Conservation (phyloP, 2,113 vertebrate genomes). For the Dolichallabes microphthalmus region DNA sequence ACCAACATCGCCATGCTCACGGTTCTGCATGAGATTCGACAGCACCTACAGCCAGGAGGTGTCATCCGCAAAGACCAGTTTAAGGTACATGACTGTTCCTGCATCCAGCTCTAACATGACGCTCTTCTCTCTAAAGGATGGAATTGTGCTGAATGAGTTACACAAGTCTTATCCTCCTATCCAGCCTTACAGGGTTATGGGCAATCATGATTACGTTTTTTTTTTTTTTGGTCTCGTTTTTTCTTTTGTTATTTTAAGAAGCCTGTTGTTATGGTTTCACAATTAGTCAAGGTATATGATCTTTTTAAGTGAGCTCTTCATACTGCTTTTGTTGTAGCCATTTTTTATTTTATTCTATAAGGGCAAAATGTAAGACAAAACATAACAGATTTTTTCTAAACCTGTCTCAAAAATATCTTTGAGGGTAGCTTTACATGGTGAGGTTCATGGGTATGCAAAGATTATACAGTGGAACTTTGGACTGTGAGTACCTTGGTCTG, state of each 20-base stretch:
- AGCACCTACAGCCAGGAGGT: slow-evolving; percentile 87
- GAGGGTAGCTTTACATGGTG: neutral
- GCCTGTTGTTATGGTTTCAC: neutral
- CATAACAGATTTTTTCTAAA: neutral
- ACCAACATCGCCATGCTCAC: slow-evolving; percentile 98
- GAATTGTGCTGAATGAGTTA: neutral
- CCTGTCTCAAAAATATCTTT: neutral
- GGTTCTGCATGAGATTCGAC: slow-evolving; percentile 91
- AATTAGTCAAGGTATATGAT: neutral
- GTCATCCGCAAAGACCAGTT: slow-evolving; percentile 96
- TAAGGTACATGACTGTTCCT: slow-evolving; percentile 75
- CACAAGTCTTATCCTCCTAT: neutral
- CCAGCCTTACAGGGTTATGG: neutral
- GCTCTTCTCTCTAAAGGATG: neutral
- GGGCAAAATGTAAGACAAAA: neutral
- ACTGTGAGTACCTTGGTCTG: too few species aligned
- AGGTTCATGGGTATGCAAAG: neutral
- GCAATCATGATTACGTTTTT: neutral
- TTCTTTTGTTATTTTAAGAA: neutral
- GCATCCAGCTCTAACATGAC: neutral
- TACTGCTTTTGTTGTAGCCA: neutral
- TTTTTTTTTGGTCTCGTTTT: neutral
- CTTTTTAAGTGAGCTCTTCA: neutral
- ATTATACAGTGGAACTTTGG: neutral
- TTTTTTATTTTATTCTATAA: neutral